Base-by-base conservation (phyloP, 2,797 vertebrate genomes). In the Peromyscus melanophrys region DNA sequence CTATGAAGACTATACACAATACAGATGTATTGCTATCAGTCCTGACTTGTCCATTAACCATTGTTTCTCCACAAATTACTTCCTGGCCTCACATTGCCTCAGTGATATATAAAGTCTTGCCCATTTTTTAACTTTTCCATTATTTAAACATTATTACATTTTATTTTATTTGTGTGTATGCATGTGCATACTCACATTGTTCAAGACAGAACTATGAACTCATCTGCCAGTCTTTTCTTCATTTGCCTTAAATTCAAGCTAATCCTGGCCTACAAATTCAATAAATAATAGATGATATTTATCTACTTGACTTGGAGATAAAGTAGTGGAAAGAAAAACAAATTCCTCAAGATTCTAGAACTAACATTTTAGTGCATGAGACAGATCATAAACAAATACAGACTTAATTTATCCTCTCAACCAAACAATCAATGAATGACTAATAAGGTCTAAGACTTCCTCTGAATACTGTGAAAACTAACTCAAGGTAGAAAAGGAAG, bases 221-320 rank as follows among this genome's bases (percentile, higher is more conserved):
- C 21, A 46, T 43, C 9, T 63, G 4, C 13, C 8, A 82, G 78
- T 5, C 8, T 75, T 80, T 91, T 69, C 27, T 31, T 16, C 23
- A n/a, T 46, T 29, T 73, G 2, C 14, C 25, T 25, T n/a, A 81
- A 80, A 71, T 52, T 77, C 27, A 88, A 86, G 25, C 49, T 77
- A 85, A 65, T 86, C 89, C 3, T 65, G 2, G 85, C 73, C 67
- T 27, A 77, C n/a, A 92, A 11, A 77, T 83, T 93, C 43, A 59
- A 59, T 59, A 82, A 91, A 65, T 65, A 92, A 89, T 40, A 65
- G 40, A 80, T 49, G 61, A n/a, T 37, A 65, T 93, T 89, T 89
- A 77, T 25, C n/a, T 71, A 23, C 27, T 52, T 34, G 17, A 88
- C 16, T 61, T 73, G 21, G 37, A 77, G 25, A 71, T 67, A 89